phyloP scores from a whole-genome alignment of 2,113 vertebrate genomes.

The Suricata suricatta region DNA sequence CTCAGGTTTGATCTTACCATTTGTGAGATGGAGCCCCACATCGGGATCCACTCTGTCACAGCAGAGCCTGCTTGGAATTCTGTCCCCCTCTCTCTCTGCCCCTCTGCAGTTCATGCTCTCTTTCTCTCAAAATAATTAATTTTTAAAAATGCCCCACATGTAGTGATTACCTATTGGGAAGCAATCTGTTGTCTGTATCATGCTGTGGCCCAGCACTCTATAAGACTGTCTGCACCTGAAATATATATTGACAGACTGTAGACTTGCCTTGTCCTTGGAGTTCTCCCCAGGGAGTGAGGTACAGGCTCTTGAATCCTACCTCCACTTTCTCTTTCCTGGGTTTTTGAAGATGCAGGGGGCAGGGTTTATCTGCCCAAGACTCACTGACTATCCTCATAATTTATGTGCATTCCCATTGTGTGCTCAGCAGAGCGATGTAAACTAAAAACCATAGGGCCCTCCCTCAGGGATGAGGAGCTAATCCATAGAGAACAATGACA shows the following conservation, averaged over 20 bases:
- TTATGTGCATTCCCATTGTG: not conserved
- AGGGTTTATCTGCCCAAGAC: not conserved
- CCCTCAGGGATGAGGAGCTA: not conserved
- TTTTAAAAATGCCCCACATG: not conserved
- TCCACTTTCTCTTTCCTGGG: not conserved
- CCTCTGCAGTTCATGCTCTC: too few relatives aligned
- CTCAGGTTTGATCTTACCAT: too few relatives aligned
- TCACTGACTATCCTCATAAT: not conserved
- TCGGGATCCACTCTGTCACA: too few relatives aligned
- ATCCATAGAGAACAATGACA: not conserved
- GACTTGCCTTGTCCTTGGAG: not conserved
- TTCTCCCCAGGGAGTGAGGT: not conserved
- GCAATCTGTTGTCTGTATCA: not conserved
- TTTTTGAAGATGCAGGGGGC: not conserved
- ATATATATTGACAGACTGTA: not conserved
- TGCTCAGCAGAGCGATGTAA: not conserved
- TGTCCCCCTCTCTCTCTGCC: too few relatives aligned
- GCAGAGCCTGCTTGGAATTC: too few relatives aligned
- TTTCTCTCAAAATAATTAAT: too few relatives aligned
- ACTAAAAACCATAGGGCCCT: not conserved
- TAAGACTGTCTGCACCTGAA: not conserved
- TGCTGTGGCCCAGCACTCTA: not conserved
- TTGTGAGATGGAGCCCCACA: too few relatives aligned
- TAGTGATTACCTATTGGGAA: not conserved
- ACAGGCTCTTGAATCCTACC: not conserved